A percentile compares a stretch with the other conserved stretches of the same genome.
These are phyloP conservation scores for Thamnaconus septentrionalis DNA, from an alignment of 2,113 vertebrate species.

Conservation along the genomic window DNA sequence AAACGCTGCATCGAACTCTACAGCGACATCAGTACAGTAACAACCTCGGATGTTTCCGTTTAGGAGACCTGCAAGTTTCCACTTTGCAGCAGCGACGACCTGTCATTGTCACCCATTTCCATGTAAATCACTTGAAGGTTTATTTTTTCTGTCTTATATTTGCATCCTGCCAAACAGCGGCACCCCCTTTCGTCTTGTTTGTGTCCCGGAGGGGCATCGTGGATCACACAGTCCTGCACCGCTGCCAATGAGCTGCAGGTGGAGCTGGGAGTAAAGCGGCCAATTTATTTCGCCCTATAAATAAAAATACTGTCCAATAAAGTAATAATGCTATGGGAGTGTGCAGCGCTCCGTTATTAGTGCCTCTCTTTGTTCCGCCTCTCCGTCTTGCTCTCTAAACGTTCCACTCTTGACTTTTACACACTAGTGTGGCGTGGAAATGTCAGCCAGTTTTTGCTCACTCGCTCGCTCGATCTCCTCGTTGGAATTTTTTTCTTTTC, in stretches of 20 bases:
- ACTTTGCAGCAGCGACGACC: too few relatives aligned
- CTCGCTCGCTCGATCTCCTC: constrained; percentile 2
- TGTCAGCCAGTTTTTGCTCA: constrained; percentile 24
- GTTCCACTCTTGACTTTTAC: constrained; percentile 24
- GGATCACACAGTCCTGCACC: constrained; percentile 19
- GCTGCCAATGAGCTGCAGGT: constrained; percentile 8
- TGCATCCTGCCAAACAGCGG: too few relatives aligned
- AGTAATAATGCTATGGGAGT: constrained; percentile 5
- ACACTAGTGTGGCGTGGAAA: constrained; percentile 17
- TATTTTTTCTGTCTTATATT: not conserved
- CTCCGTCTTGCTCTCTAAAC: not conserved
- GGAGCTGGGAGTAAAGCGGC: constrained; percentile 1
- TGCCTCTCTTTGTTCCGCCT: constrained; percentile 9
- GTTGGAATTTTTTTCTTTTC: constrained; percentile 11
- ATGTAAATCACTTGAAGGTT: constrained; percentile 16
- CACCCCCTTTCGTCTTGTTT: constrained; percentile 7
- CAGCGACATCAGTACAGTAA: too few relatives aligned
- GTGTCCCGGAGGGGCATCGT: constrained; percentile 1
- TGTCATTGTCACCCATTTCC: constrained; percentile 3
- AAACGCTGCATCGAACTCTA: too few relatives aligned
- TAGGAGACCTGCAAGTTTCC: too few relatives aligned
- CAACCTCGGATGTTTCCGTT: too few relatives aligned
- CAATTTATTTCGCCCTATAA: too few relatives aligned
- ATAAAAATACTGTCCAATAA: too few relatives aligned
- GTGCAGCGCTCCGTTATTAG: constrained; percentile 27